Evolutionary conservation across 2,113 vertebrate genomes (phyloP).

Genomic region (Lanius collurio): DNA sequence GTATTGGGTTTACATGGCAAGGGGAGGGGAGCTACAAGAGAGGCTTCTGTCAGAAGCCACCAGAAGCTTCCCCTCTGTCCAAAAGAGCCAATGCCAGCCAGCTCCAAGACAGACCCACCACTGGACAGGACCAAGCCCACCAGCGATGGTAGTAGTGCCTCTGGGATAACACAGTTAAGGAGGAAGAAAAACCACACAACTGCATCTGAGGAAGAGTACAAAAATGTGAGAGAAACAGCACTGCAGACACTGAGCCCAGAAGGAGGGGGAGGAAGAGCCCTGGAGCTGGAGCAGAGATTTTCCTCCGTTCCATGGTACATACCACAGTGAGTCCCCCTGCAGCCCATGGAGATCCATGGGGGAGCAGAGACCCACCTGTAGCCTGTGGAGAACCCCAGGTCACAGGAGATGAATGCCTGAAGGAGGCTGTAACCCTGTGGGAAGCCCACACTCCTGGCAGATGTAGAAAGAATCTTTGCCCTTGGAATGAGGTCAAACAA

Average conservation of each 20-base stretch:
- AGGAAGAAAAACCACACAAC: neutral
- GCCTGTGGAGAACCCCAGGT: neutral
- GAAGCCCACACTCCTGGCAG: neutral
- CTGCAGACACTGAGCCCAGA: neutral
- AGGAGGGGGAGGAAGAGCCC: neutral
- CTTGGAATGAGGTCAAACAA: neutral
- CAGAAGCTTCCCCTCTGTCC: neutral
- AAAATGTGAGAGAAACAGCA: neutral
- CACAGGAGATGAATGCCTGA: neutral
- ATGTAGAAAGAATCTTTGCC: neutral
- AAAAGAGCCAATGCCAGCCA: neutral
- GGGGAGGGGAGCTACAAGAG: accelerated
- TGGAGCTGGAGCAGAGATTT: accelerated
- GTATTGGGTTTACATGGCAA: neutral
- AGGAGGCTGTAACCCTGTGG: neutral
- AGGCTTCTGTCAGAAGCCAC: neutral
- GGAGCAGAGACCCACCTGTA: neutral
- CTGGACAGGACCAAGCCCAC: neutral
- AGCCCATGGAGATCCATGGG: neutral
- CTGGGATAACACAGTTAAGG: neutral
- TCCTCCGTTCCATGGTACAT: accelerated
- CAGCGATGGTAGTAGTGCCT: neutral
- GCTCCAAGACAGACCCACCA: neutral
- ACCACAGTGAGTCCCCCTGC: neutral
- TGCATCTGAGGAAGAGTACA: neutral